A percentile compares a stretch with the other conserved stretches of the same genome.
Evolutionary conservation across 2,888 invertebrate species (phyloP).

Genomic region (Germaria angustata): DNA sequence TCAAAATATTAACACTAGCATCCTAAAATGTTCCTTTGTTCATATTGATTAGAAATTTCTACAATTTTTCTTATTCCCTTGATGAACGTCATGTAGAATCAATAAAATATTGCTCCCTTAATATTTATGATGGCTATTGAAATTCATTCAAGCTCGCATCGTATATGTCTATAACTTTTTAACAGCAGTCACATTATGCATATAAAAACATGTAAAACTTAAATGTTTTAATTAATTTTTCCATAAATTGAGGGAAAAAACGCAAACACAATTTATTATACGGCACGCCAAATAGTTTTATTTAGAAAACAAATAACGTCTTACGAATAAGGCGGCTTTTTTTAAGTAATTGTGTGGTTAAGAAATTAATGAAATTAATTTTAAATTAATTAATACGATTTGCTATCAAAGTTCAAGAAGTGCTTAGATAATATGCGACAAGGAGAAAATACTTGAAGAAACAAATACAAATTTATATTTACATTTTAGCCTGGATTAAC

Average conservation of each 20-base stretch:
- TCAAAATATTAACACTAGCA: too few species aligned
- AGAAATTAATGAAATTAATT: slow-evolving; percentile 62
- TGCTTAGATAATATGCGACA: slow-evolving; percentile 20
- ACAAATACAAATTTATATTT: not conserved
- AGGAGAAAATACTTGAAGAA: slow-evolving; percentile 11
- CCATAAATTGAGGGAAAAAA: not conserved
- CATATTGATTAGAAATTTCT: too few species aligned
- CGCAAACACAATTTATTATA: not conserved
- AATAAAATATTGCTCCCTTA: too few species aligned
- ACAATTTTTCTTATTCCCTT: too few species aligned
- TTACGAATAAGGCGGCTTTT: slow-evolving; percentile 2
- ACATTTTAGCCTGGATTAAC: not conserved
- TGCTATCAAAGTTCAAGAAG: slow-evolving; percentile 58
- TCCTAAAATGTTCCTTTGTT: too few species aligned
- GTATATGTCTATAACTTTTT: too few species aligned
- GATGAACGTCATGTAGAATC: too few species aligned
- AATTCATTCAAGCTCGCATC: too few species aligned
- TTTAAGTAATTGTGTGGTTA: slow-evolving; percentile 7
- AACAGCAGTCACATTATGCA: not conserved
- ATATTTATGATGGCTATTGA: too few species aligned
- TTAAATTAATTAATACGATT: slow-evolving; percentile 61
- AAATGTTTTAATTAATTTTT: not conserved
- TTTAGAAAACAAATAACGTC: slow-evolving; percentile 7
- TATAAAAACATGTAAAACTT: too few species aligned
- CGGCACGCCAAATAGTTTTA: slow-evolving; percentile 8